Evolutionary conservation across 2,888 invertebrate species (phyloP), one percentile per base, ranked within the genome.

Genomic region (Volucella inflata): DNA sequence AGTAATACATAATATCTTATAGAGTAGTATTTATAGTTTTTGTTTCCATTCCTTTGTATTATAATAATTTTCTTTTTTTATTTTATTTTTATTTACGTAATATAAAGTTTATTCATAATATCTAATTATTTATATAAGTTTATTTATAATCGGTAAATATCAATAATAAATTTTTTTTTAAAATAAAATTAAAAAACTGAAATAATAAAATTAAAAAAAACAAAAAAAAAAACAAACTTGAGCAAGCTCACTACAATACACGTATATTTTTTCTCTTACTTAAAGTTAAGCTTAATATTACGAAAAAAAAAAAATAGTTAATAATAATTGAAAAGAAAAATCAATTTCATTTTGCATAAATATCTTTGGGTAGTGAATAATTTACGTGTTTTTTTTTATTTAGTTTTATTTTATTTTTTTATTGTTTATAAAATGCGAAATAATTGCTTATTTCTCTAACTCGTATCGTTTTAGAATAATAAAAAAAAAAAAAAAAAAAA

Each of bases 291-390:
- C 80, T 84, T 80, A 79, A 75, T 65, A 79, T 65, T 74, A 71
- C 65, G 67, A 84, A 46, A 75, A 60, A 81, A 81, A 75, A 64
- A 42, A 60, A 16, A 44, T 46, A 8, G n/a, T n/a, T n/a, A 30
- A 30, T 30, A 30, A 30, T 30, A 30, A 30, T 30, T 50, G 40
- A 67, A 50, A 50, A 79, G 75, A 75, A 84, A 84, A 80, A 71
- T 84, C 84, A 84, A 84, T 84, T 84, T 84, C 80, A 84, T 80
- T 79, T 79, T 80, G 84, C 84, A 84, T 84, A 84, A 84, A 84
- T 84, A 84, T 84, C 84, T 84, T 84, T 84, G 84, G 84, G 84
- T 84, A 84, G 40, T 79, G 79, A 79, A 84, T 76, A 79, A 84
- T 75, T 84, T 76, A 84, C 79, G 65, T 70, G 21, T 64, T 64